Base-by-base conservation (phyloP, 2,113 vertebrate species). In the Suncus etruscus region DNA sequence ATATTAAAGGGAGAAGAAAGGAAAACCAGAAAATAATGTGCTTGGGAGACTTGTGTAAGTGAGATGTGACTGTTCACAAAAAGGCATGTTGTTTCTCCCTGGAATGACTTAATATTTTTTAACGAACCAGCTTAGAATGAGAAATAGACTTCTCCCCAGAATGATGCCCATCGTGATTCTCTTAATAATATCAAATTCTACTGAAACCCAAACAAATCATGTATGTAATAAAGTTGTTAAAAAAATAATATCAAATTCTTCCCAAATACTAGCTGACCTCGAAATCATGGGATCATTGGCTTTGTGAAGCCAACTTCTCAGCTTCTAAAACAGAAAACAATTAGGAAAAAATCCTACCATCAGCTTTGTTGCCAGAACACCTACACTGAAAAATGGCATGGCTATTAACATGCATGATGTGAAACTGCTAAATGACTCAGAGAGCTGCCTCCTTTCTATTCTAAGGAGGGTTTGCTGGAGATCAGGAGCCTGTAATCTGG, bases 331-430 rank as follows among this genome's bases (percentile, higher is more conserved):
- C 66, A 48, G 83, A 80, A 90, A 95, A 91, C 80, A 47, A 92
- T 82, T 89, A 77, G 68, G 58, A 32, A 80, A 81, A 76, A 86
- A 81, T 14, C 61, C 8, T 54, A 68, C 1, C 3, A 45, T 31
- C 32, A 72, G 14, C 32, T 94, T 94, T 86, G 75, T 87, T 94
- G 86, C 79, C 83, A 58, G 70, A 63, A 80, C 93, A 80, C 90
- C 80, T 54, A 94, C 85, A 2, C 48, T 18, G 79, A 80, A 69
- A 90, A 93, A 90, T 78, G 76, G 86, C 54, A 84, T 68, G 80
- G 73, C 86, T 89, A 65, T 88, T 84, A 86, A 73, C 48, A 32
- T 1, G 29, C 82, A 69, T 65, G 69, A 66, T 86, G 76, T 77
- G 65, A 92, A 89, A 51, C 32, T 32, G 45, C 18, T 65, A 32